Evolutionary conservation across 2,113 vertebrate species (phyloP).

Genomic region (Emydocephalus ijimae): DNA sequence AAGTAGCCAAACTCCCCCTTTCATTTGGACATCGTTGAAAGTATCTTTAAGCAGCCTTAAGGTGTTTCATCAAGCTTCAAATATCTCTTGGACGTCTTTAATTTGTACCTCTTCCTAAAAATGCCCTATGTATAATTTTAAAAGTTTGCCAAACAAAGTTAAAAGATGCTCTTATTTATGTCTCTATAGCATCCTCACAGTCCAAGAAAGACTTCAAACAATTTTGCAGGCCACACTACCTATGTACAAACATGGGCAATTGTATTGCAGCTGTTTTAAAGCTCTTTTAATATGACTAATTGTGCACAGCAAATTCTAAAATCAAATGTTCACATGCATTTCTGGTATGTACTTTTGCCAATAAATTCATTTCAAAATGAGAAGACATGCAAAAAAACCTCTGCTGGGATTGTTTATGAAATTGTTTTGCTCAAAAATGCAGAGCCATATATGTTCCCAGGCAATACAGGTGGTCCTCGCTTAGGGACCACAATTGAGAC

Average conservation of each 20-base stretch:
- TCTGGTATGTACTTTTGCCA: not conserved
- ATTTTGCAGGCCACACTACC: not conserved
- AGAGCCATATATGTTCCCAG: not conserved
- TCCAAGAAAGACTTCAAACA: not conserved
- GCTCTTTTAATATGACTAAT: not conserved
- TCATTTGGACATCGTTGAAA: slow-evolving; percentile 19
- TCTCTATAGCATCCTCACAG: not conserved
- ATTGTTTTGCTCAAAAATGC: not conserved
- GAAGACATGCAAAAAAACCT: not conserved
- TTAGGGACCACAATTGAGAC: not conserved
- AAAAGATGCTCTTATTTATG: slow-evolving; percentile 1
- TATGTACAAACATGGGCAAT: not conserved
- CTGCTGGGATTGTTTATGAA: not conserved
- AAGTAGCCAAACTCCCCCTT: not conserved
- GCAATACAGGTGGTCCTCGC: no score
- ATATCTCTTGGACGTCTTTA: not conserved
- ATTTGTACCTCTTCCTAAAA: not conserved
- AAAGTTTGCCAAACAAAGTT: not conserved
- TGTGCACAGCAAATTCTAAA: not conserved
- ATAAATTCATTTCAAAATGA: not conserved
- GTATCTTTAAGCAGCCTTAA: slow-evolving; percentile 3
- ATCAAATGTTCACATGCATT: not conserved
- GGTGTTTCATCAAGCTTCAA: not conserved
- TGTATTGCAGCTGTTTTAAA: not conserved
- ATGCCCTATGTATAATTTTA: not conserved